phyloP scores from a whole-genome alignment of 2,888 invertebrate species.

The Strigamia transsilvanica region DNA sequence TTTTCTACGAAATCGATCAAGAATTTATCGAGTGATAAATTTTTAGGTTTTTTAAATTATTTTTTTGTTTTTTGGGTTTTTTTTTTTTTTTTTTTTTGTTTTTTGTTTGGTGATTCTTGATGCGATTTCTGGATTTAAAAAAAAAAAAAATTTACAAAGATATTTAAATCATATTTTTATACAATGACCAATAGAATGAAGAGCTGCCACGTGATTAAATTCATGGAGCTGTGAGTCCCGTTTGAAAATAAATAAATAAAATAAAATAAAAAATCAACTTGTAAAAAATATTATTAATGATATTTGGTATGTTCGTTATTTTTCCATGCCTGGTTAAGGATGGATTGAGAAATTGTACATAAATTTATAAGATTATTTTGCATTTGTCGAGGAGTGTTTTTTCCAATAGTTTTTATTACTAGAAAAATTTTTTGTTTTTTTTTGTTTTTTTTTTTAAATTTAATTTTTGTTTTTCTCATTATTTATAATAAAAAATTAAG shows the following conservation, averaged over 20 bases:
- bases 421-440: background rate
- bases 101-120: background rate
- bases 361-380: slow-evolving; percentile 35
- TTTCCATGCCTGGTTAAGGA: background rate
- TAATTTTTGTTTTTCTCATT: background rate
- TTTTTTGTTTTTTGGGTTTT: background rate
- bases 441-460: background rate
- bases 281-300: slow-evolving; percentile 17
- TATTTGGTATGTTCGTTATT: slow-evolving; percentile 35
- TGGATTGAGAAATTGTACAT: slow-evolving; percentile 21
- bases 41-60: background rate
- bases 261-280: background rate
- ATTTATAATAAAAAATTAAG: background rate
- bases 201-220: background rate
- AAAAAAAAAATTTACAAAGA: background rate
- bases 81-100: background rate
- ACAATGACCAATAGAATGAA: slow-evolving; percentile 12
- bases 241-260: no score
- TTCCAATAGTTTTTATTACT: background rate
- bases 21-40: background rate
- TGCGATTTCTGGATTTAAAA: slow-evolving; percentile 1
- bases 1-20: slow-evolving; percentile 29
- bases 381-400: slow-evolving; percentile 23
- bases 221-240: background rate
- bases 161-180: slow-evolving; percentile 34